These are phyloP conservation scores for Meganola albula DNA, from an alignment of 2,888 invertebrate genomes.

Conservation along the genomic window DNA sequence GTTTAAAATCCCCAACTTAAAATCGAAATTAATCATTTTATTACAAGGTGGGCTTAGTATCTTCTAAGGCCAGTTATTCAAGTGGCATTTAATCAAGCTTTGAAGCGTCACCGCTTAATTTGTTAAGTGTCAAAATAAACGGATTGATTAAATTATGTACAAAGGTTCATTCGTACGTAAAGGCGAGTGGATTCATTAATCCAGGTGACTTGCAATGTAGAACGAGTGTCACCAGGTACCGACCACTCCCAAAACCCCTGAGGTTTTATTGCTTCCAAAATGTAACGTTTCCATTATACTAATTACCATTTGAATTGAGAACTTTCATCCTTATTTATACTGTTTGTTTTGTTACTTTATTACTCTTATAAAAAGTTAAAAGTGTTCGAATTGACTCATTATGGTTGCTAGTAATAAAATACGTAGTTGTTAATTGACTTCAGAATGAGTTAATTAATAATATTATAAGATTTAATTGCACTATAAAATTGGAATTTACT, in stretches of 20 bases:
- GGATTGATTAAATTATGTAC: slow-evolving; percentile 58
- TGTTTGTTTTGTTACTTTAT: slow-evolving; percentile 37
- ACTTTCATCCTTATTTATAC: slow-evolving; percentile 40
- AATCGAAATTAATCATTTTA: slow-evolving; percentile 11
- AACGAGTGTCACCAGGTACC: slow-evolving; percentile 51
- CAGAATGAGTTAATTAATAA: slow-evolving; percentile 45
- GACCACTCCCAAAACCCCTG: slow-evolving; percentile 30
- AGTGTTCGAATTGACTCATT: slow-evolving; percentile 36
- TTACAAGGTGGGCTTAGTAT: slow-evolving; percentile 13
- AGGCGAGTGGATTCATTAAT: slow-evolving; percentile 62
- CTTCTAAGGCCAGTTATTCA: slow-evolving; percentile 25
- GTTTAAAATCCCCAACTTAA: too few species aligned
- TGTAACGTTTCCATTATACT: slow-evolving; percentile 55
- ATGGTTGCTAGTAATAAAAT: slow-evolving; percentile 31
- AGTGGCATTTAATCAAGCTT: slow-evolving; percentile 29
- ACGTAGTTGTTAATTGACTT: slow-evolving; percentile 37
- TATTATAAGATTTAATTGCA: slow-evolving; percentile 34
- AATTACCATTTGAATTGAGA: slow-evolving; percentile 54
- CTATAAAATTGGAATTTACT: slow-evolving; percentile 28
- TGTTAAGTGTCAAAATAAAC: slow-evolving; percentile 55
- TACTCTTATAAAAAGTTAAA: slow-evolving; percentile 30
- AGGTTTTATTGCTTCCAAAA: slow-evolving; percentile 41
- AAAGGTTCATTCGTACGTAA: slow-evolving; percentile 39
- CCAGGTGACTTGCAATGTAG: slow-evolving; percentile 64
- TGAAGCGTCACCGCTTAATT: slow-evolving; percentile 39